phyloP scores from a whole-genome alignment of 2,888 invertebrate genomes.

The Matsumyia berberina region DNA sequence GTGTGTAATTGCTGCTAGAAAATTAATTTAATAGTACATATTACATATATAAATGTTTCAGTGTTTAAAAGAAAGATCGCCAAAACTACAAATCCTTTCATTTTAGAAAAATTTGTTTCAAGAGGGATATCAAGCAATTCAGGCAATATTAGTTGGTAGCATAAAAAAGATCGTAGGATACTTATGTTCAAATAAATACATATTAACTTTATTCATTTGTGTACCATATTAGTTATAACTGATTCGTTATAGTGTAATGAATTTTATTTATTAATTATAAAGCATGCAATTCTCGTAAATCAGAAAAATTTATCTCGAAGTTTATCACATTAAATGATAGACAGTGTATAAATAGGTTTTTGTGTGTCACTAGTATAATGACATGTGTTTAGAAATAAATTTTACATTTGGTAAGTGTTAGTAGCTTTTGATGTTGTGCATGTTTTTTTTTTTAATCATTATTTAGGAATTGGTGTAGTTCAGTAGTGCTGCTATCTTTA shows the following conservation, averaged over 20 bases:
- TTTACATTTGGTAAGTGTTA: conserved; percentile 65
- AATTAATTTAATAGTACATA: conserved; percentile 41
- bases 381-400: conserved; percentile 35
- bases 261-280: conserved; percentile 8
- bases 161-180: conserved; percentile 12
- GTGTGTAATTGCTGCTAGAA: conserved; percentile 63
- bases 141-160: conserved; percentile 22
- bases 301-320: conserved; percentile 1
- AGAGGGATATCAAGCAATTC: background rate
- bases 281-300: conserved; percentile 28
- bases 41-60: conserved; percentile 48
- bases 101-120: conserved; percentile 1
- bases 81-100: conserved; percentile 3
- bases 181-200: background rate
- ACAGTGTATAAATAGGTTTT: conserved; percentile 7
- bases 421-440: conserved; percentile 50
- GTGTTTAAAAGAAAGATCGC: conserved; percentile 34
- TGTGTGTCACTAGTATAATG: conserved; percentile 29
- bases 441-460: conserved; percentile 14
- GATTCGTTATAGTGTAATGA: conserved; percentile 10
- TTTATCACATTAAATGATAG: conserved; percentile 23
- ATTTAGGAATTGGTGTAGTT: background rate
- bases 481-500: conserved; percentile 4
- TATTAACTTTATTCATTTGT: conserved; percentile 17
- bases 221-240: conserved; percentile 15